Evolutionary conservation across 1,140 invertebrate species (phyloP), one percentile per base, ranked within the genome.

Genomic region (Bilobella aurantiaca): DNA sequence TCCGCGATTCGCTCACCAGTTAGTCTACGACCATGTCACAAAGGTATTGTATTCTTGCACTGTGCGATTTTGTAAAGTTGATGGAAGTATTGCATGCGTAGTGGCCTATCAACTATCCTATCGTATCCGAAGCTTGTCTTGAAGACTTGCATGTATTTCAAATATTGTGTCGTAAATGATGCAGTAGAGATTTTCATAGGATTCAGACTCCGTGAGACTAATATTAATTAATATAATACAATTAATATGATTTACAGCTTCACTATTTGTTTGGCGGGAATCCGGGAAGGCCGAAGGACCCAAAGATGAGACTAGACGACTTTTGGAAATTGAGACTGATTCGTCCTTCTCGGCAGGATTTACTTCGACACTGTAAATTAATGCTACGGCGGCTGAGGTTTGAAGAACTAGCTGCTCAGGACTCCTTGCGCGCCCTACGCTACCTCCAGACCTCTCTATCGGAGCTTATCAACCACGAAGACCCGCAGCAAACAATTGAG

Each of bases 231-330:
- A 5, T 30, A 3, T 14, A 58, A 29, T n/a, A 47, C 21, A 25
- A 49, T 68, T 57, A 63, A 68, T 58, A 76, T 76, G 42, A 42
- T 42, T 42, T n/a, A n/a, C 70, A 89, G 85, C 79, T 88, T 18
- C 91, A 93, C 78, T 95, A 91, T 77, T 78, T 95, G n/a, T 95
- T 93, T 81, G 91, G 91, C 28, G 91, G 91, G 3, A 94, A 93
- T 77, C 90, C 91, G 25, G 90, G 90, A n/a, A 84, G 84, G 73
- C 79, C 84, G 32, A 83, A 81, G 74, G 79, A 85, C 67, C 87
- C 87, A 14, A 88, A 89, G 76, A 80, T 93, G 69, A 79, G 91
- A 62, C 79, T 94, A 31, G 89, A 93, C 80, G 91, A 95, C 77
- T 91, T 94, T 76, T 94, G 91, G 91, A 81, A 85, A 67, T 77